Conservation (phyloP, 2,888 invertebrate genomes). For the Polymixis lichenea region DNA sequence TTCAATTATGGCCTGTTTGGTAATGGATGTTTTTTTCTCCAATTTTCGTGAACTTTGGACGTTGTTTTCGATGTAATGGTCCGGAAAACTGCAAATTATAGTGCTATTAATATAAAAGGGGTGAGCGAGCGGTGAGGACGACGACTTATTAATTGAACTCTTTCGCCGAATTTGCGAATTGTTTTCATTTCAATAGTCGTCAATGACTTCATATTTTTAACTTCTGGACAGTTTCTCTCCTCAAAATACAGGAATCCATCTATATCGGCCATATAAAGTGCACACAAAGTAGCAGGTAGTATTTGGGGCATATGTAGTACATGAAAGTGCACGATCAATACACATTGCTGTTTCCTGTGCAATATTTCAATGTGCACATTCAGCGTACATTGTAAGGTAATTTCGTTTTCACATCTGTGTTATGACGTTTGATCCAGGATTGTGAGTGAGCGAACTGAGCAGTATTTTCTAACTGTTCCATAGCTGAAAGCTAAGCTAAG, state of each 20-base stretch:
- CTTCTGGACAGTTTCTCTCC: neutral
- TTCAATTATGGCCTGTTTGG: conserved; percentile 49
- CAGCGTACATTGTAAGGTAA: conserved; percentile 33
- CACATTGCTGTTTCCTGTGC: conserved; percentile 58
- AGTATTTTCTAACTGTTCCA: neutral
- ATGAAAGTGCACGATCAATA: conserved; percentile 61
- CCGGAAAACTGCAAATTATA: conserved; percentile 23
- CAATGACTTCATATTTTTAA: neutral
- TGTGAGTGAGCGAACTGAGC: conserved; percentile 13
- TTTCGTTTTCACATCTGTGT: conserved; percentile 55
- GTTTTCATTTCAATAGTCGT: conserved; percentile 6
- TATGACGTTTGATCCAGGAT: conserved; percentile 9
- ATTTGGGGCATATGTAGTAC: conserved; percentile 26
- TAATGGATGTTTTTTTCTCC: conserved; percentile 48
- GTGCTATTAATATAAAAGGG: conserved; percentile 19
- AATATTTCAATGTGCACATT: conserved; percentile 41
- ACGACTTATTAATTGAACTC: conserved; percentile 6
- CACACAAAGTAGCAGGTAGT: conserved; percentile 44
- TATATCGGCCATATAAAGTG: neutral
- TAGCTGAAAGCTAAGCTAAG: neutral
- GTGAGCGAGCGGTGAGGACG: neutral
- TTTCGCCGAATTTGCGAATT: neutral
- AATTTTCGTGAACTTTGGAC: conserved; percentile 30
- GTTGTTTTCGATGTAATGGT: conserved; percentile 47
- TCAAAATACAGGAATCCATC: neutral